A percentile compares a stretch with the other conserved stretches of the same genome.
Evolutionary conservation across 2,888 invertebrate genomes (phyloP).

Genomic region (Steinernema hermaphroditum): DNA sequence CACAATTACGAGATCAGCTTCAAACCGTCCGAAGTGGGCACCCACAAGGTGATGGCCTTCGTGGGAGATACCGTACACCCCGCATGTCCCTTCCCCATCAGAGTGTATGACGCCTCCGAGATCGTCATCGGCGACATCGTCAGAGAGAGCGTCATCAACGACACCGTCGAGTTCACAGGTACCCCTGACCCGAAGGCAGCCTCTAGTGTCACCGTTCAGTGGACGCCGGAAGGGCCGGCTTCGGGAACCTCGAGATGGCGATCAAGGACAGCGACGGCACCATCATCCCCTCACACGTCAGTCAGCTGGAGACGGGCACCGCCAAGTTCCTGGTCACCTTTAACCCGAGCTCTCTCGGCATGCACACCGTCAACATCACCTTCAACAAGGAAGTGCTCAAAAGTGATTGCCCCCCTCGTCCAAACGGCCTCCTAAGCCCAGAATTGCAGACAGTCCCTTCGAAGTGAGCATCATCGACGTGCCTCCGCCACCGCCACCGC

Average conservation of each 20-base stretch:
- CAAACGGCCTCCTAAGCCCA: background rate
- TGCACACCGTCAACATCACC: constrained; percentile 92
- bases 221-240: constrained; percentile 92
- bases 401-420: constrained; percentile 48
- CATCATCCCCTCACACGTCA: constrained; percentile 71
- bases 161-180: constrained; percentile 68
- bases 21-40: constrained; percentile 82
- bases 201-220: constrained; percentile 71
- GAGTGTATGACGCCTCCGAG: constrained; percentile 75
- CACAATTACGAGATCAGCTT: constrained; percentile 70
- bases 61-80: constrained; percentile 50
- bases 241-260: constrained; percentile 89
- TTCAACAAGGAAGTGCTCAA: constrained; percentile 83
- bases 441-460: constrained; percentile 77
- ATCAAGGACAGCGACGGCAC: constrained; percentile 84
- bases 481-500: constrained; percentile 4
- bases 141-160: constrained; percentile 82
- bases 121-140: constrained; percentile 90
- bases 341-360: constrained; percentile 88
- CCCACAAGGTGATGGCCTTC: constrained; percentile 44
- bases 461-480: constrained; percentile 68
- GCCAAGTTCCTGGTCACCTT: constrained; percentile 87
- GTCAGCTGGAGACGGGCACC: constrained; percentile 63
- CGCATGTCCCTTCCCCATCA: constrained; percentile 60
- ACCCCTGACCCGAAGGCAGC: background rate